Evolutionary conservation across 2,888 invertebrate genomes (phyloP), one percentile per base, ranked within the genome.

Genomic region (Crioceris asparagi): DNA sequence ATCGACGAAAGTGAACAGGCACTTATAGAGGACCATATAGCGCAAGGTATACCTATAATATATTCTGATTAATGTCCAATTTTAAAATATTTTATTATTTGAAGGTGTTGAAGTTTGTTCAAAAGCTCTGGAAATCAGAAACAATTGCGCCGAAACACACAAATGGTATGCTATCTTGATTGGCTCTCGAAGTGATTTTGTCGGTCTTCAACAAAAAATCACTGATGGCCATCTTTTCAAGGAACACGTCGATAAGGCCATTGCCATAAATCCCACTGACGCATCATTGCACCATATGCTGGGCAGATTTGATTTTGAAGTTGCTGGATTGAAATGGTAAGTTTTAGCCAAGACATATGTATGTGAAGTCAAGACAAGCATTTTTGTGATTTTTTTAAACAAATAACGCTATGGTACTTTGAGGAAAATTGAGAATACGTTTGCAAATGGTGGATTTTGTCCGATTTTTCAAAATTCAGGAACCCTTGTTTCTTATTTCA

Each of bases 161-260:
- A 83, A 83, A 61, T 83, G 83, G 82, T 75, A 69, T 58, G 83
- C 82, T 2, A 75, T 83, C 32, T 67, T 79, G 10, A 54, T 80
- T 32, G 52, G 51, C 11, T 65, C 69, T 31, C 61, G 75, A 34
- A 70, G 72, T 18, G 74, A 79, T 38, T 75, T 69, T 53, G 67
- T 74, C 36, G 63, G 74, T 1, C 66, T 68, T 2, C 74, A 74
- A 52, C 77, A 79, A 27, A 77, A 73, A 61, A 77, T 83, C 33
- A 58, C 68, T 46, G 75, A 75, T 59, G 82, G 80, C 1, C 69
- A 69, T 51, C 51, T 65, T 15, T 83, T 82, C 53, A 79, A 78
- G 60, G 65, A 75, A 43, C 81, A 83, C 54, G 71, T 83, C 29
- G 74, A 77, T 52, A 67, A 64, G 48, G 82, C 83, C 1, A 62